Conservation (phyloP, 2,888 invertebrate genomes). For the Scaptomyza cyrtandrae region DNA sequence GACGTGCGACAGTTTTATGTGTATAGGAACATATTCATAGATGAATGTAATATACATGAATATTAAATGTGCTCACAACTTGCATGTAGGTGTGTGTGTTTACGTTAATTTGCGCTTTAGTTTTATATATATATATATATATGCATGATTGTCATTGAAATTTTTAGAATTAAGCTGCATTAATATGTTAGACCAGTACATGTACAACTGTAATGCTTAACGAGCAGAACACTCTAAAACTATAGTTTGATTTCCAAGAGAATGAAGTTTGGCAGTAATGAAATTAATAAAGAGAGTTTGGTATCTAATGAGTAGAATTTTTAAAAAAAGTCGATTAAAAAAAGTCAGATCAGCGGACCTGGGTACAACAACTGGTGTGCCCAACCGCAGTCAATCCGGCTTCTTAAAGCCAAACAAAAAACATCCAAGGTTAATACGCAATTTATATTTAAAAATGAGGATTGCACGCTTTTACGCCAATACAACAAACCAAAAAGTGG, state of each 20-base stretch:
- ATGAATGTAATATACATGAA: constrained; percentile 8
- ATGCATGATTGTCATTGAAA: constrained; percentile 64
- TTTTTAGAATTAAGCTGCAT: constrained; percentile 56
- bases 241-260: background rate
- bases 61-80: constrained; percentile 25
- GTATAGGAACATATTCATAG: background rate
- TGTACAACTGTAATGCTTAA: constrained; percentile 32
- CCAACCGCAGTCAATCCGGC: no score
- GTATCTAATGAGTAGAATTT: background rate
- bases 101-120: constrained; percentile 69
- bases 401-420: no score
- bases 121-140: constrained; percentile 43
- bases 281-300: background rate
- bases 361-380: no score
- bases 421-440: no score
- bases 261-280: background rate
- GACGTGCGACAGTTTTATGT: constrained; percentile 30
- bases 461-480: no score
- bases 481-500: no score
- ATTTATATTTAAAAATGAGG: no score
- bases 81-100: constrained; percentile 19
- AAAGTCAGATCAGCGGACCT: no score
- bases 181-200: constrained; percentile 21
- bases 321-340: background rate
- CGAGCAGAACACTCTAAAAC: background rate